These are phyloP conservation scores for Morelia viridis DNA, from an alignment of 2,797 vertebrate genomes.

Conservation along the genomic window DNA sequence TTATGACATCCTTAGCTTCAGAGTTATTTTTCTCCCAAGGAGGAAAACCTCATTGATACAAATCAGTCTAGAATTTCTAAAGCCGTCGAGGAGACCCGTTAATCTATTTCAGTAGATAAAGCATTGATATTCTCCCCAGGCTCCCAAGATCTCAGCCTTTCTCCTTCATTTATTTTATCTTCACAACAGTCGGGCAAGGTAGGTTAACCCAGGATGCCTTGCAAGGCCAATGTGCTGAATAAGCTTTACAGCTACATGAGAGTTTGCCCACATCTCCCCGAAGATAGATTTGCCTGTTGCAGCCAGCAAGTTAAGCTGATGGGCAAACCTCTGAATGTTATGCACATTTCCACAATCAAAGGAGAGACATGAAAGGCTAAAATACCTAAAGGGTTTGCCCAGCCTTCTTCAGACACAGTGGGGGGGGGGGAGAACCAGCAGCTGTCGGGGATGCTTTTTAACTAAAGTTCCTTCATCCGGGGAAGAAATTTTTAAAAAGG, in stretches of 20 bases:
- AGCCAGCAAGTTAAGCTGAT: not conserved
- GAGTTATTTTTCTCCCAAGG: constrained; percentile 11
- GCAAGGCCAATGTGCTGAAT: not conserved
- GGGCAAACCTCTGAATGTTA: not conserved
- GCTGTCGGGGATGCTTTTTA: constrained; percentile 33
- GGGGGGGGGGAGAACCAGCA: not conserved
- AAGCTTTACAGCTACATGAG: not conserved
- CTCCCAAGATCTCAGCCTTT: no score
- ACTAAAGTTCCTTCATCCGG: constrained; percentile 25
- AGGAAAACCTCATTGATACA: not conserved
- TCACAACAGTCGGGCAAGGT: no score
- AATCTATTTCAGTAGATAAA: not conserved
- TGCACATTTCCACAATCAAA: not conserved
- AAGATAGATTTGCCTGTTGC: not conserved
- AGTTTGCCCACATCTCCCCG: not conserved
- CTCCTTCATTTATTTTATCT: no score
- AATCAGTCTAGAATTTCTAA: not conserved
- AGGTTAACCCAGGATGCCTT: no score
- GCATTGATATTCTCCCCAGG: not conserved
- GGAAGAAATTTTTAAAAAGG: not conserved
- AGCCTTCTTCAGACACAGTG: constrained; percentile 34
- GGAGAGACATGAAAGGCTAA: constrained; percentile 21
- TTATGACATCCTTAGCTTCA: constrained; percentile 7
- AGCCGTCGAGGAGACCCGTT: not conserved
- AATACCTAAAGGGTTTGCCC: constrained; percentile 31